Base-by-base conservation (phyloP, 2,888 invertebrate genomes). In the Phengaris arion region DNA sequence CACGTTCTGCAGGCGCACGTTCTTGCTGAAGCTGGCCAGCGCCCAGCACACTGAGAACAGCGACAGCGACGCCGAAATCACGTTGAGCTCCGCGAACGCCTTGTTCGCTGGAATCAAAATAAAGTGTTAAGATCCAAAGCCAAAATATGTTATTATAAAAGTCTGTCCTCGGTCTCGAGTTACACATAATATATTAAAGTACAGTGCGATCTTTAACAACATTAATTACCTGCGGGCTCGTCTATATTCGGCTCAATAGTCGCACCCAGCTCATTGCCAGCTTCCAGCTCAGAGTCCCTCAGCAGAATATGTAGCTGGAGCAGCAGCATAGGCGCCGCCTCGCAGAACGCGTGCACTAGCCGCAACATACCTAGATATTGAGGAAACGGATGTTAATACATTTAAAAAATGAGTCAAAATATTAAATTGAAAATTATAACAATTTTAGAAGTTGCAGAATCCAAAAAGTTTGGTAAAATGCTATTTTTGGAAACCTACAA, bases 11-110 rank as follows among this genome's bases (percentile, higher is more conserved):
- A 96, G 90, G 0, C 97, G 94, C 9, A 98, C 97, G 85, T 98
- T 97, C 91, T 98, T 98, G 86, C 97, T 97, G 88, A 98, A 98
- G 81, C 97, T 97, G 35, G 98, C 98, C 51, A 98, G 94, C 69
- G 97, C n/a, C n/a, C n/a, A n/a, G n/a, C n/a, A n/a, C n/a, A n/a
- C n/a, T n/a, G n/a, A n/a, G n/a, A n/a, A n/a, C n/a, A n/a, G n/a
- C n/a, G n/a, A n/a, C n/a, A n/a, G n/a, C n/a, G n/a, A n/a, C n/a
- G n/a, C n/a, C n/a, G n/a, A n/a, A n/a, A n/a, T n/a, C n/a, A n/a
- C n/a, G n/a, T n/a, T n/a, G 77, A 98, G 88, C 86, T 97, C 96
- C 15, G 95, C 95, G 79, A 97, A 95, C 77, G 96, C 95, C 85
- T 89, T 90, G 83, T 88, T 89, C 0, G 89, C 90, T 90, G 81